phyloP scores from a whole-genome alignment of 2,113 vertebrate genomes.

The Zosterops hypoxanthus region DNA sequence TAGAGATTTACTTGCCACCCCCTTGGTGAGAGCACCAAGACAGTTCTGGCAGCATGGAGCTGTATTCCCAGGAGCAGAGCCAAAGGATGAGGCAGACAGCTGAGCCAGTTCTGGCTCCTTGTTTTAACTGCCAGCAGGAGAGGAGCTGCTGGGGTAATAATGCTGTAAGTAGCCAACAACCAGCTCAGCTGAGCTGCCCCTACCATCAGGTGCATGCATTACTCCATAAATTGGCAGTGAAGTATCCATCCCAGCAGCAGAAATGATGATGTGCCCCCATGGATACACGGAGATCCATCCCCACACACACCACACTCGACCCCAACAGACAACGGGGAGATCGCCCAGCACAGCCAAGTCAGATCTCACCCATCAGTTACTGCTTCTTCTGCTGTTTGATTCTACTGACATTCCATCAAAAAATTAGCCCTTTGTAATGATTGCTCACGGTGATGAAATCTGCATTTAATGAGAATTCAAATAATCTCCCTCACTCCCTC shows the following conservation, averaged over 20 bases:
- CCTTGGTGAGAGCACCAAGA: background rate
- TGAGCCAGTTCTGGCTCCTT: background rate
- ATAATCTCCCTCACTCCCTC: background rate
- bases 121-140: background rate
- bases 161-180: background rate
- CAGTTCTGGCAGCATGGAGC: background rate
- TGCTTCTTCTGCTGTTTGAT: background rate
- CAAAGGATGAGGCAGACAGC: background rate
- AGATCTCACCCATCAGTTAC: background rate
- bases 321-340: fast-evolving
- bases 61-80: background rate
- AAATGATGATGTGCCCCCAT: background rate
- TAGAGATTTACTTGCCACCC: background rate
- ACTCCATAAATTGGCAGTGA: background rate
- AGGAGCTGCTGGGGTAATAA: background rate
- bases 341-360: fast-evolving
- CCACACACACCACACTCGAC: fast-evolving
- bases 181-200: background rate
- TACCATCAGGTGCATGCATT: background rate
- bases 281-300: background rate
- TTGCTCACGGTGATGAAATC: background rate
- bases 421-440: background rate
- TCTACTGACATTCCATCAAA: background rate
- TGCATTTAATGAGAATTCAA: background rate
- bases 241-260: background rate